A percentile compares a stretch with the other conserved stretches of the same genome.
These are phyloP conservation scores for Clivina fossor DNA, from an alignment of 2,888 invertebrate species.

Conservation along the genomic window DNA sequence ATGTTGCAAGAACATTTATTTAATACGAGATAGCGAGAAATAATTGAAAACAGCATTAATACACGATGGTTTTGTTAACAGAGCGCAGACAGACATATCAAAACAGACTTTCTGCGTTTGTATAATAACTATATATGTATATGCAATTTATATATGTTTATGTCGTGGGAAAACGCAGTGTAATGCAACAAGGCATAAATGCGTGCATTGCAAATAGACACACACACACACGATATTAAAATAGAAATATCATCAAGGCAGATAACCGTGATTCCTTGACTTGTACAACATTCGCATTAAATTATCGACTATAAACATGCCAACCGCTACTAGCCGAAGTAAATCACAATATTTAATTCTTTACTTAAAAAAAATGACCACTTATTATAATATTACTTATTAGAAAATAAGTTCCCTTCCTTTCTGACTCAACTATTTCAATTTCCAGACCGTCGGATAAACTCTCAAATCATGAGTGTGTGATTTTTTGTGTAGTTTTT, in stretches of 20 bases:
- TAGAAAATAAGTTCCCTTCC: background rate
- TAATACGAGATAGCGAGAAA: too few species aligned
- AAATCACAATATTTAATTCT: background rate
- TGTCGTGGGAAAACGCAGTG: slow-evolving; percentile 21
- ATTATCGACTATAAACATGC: slow-evolving; percentile 18
- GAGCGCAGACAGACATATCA: too few species aligned
- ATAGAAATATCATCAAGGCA: slow-evolving; percentile 25
- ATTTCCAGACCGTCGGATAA: too few species aligned
- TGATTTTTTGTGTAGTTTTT: too few species aligned
- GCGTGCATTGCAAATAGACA: slow-evolving; percentile 18
- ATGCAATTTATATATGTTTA: background rate
- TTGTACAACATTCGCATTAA: slow-evolving; percentile 8
- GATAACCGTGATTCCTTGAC: slow-evolving; percentile 24
- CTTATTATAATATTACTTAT: slow-evolving; percentile 5
- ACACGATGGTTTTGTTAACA: too few species aligned
- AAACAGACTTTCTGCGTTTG: too few species aligned
- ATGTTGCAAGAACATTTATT: too few species aligned
- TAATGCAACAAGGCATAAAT: slow-evolving; percentile 13
- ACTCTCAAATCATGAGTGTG: too few species aligned
- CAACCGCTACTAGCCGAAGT: background rate
- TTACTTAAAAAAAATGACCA: background rate
- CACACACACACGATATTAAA: slow-evolving; percentile 27
- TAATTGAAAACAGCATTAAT: too few species aligned
- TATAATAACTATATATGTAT: background rate
- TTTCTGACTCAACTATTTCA: too few species aligned